These are phyloP conservation scores for Pampusana beccarii DNA, from an alignment of 2,113 vertebrate genomes.

Conservation along the genomic window DNA sequence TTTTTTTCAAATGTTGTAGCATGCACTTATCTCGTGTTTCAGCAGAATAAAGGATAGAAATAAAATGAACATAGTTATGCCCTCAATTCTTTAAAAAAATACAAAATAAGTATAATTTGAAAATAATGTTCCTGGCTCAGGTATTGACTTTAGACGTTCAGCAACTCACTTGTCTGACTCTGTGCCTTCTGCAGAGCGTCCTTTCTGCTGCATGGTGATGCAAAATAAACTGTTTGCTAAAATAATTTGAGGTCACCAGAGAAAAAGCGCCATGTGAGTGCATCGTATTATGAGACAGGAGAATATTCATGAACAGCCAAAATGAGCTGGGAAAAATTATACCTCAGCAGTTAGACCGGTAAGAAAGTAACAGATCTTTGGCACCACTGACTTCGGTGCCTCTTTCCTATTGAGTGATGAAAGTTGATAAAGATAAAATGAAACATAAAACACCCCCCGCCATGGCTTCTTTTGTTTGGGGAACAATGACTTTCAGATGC, in stretches of 20 bases:
- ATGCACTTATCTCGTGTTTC: background rate
- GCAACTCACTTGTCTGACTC: background rate
- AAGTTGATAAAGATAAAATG: slow-evolving; percentile 2
- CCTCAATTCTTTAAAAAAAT: background rate
- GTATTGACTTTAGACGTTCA: background rate
- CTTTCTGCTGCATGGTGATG: background rate
- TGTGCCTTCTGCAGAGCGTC: background rate
- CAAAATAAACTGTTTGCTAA: background rate
- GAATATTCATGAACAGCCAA: background rate
- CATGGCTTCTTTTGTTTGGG: background rate
- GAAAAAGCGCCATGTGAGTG: background rate
- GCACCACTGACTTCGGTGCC: background rate
- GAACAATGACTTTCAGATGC: slow-evolving; percentile 9
- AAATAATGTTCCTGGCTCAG: background rate
- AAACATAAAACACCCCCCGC: background rate
- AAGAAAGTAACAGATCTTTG: background rate
- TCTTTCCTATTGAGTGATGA: slow-evolving; percentile 3
- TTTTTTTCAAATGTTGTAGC: background rate
- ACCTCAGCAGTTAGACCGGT: background rate
- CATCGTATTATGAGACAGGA: background rate
- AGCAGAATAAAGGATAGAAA: background rate
- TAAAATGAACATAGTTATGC: background rate
- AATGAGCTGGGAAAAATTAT: background rate
- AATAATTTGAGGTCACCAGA: background rate
- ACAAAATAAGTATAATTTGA: background rate